Conservation (phyloP, 2,888 invertebrate species). For the Nudaria mundana region DNA sequence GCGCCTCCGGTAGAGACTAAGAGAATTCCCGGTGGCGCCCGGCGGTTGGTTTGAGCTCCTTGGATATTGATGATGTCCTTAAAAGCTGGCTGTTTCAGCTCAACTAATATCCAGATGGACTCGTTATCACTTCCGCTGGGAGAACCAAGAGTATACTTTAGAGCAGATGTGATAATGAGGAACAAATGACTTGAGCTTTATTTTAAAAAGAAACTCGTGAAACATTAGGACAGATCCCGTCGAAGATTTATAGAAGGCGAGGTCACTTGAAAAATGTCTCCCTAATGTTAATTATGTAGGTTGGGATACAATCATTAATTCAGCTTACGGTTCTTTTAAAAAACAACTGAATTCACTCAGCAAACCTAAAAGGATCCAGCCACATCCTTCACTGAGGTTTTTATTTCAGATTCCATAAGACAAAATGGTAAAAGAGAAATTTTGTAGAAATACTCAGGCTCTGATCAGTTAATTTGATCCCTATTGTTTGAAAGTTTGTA, state of each 20-base stretch:
- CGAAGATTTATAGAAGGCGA: slow-evolving; percentile 31
- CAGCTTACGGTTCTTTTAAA: slow-evolving; percentile 24
- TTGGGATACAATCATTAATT: slow-evolving; percentile 38
- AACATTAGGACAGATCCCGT: slow-evolving; percentile 17
- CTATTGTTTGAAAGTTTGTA: too few relatives aligned
- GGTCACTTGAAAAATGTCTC: slow-evolving; percentile 37
- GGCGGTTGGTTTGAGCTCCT: too few relatives aligned
- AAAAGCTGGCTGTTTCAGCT: too few relatives aligned
- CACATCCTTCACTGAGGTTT: slow-evolving; percentile 1
- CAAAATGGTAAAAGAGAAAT: background rate
- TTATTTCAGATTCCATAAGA: background rate
- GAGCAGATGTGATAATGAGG: too few relatives aligned
- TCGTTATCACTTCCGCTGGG: too few relatives aligned
- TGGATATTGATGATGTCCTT: too few relatives aligned
- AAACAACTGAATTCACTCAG: slow-evolving; percentile 13
- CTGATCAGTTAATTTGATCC: too few relatives aligned
- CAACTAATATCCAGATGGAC: too few relatives aligned
- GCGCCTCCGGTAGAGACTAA: too few relatives aligned
- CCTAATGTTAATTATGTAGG: slow-evolving; percentile 40
- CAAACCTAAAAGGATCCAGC: background rate
- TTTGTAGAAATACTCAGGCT: background rate
- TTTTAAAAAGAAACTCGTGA: slow-evolving; percentile 1
- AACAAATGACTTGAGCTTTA: too few relatives aligned
- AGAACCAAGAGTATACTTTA: too few relatives aligned
- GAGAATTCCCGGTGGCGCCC: too few relatives aligned